phyloP scores from a whole-genome alignment of 2,797 vertebrate genomes.

The Acipenser transmontanus region DNA sequence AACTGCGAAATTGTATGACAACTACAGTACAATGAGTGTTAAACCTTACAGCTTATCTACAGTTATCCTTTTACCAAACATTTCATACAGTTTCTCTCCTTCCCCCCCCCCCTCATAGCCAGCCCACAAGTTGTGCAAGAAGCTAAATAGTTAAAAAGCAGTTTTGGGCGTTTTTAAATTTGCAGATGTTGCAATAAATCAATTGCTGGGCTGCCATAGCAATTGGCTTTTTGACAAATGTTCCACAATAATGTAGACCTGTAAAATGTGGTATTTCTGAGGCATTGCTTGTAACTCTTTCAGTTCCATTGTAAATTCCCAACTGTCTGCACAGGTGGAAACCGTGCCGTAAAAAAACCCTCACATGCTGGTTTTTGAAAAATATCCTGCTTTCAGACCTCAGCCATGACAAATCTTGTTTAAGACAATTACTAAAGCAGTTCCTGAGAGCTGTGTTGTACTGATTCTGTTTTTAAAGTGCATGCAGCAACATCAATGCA shows the following conservation, averaged over 20 bases:
- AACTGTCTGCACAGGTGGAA: conserved; percentile 70
- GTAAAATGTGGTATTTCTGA: conserved; percentile 71
- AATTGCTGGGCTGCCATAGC: conserved; percentile 56
- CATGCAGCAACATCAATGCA: not conserved
- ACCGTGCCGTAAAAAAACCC: conserved; percentile 51
- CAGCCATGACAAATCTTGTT: conserved; percentile 53
- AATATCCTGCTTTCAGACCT: conserved; percentile 26
- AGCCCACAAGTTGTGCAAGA: conserved; percentile 24
- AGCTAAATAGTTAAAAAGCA: conserved; percentile 55
- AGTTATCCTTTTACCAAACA: not conserved
- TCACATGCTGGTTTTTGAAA: conserved; percentile 24
- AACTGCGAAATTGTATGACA: not conserved
- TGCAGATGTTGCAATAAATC: conserved; percentile 78
- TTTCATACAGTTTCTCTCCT: not conserved
- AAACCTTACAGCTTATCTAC: not conserved
- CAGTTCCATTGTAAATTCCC: conserved; percentile 65
- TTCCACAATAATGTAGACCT: conserved; percentile 63
- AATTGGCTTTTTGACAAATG: conserved; percentile 74
- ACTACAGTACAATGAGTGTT: not conserved
- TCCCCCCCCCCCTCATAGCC: conserved; percentile 9
- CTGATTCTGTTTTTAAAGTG: conserved; percentile 26
- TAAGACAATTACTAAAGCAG: conserved; percentile 48
- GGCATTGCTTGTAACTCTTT: conserved; percentile 68
- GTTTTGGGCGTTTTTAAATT: conserved; percentile 44
- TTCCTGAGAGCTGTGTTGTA: conserved; percentile 34